A percentile compares a stretch with the other conserved stretches of the same genome.
Evolutionary conservation across 2,113 vertebrate species (phyloP).

Genomic region (Mesoclemmys tuberculata): DNA sequence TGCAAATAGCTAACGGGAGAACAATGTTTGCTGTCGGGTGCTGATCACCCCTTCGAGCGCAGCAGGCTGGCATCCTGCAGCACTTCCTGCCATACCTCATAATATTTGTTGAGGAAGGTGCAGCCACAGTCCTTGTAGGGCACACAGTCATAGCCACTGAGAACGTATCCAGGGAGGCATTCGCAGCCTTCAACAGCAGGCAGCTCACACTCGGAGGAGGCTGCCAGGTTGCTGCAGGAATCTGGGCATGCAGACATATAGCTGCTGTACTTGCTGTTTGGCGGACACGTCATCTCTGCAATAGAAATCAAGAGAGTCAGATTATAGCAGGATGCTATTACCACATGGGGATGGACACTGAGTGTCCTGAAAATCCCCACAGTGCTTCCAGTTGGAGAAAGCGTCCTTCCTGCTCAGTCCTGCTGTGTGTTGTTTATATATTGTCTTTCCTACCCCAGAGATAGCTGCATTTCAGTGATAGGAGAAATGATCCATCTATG

Average conservation of each 20-base stretch:
- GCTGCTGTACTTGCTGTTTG: constrained; percentile 70
- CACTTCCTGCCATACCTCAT: constrained; percentile 26
- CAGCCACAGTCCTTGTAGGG: constrained; percentile 76
- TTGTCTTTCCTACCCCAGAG: background rate
- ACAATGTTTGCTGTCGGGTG: background rate
- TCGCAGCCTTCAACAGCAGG: constrained; percentile 75
- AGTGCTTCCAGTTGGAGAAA: background rate
- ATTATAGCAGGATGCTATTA: background rate
- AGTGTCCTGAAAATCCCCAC: background rate
- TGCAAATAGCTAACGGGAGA: background rate
- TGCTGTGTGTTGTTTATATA: background rate
- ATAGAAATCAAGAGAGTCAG: background rate
- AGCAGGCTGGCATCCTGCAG: background rate
- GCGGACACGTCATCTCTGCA: constrained; percentile 56
- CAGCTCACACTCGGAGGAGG: constrained; percentile 64
- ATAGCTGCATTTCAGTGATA: background rate
- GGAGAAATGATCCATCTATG: background rate
- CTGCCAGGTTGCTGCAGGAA: constrained; percentile 67
- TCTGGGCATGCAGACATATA: constrained; percentile 73
- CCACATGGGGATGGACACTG: background rate
- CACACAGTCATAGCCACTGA: constrained; percentile 71
- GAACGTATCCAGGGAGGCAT: constrained; percentile 73
- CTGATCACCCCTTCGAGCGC: rapidly evolving
- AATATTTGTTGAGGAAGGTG: constrained; percentile 68
- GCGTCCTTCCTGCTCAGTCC: background rate